Evolutionary conservation across 2,113 vertebrate species (phyloP).

Genomic region (Alces alces): DNA sequence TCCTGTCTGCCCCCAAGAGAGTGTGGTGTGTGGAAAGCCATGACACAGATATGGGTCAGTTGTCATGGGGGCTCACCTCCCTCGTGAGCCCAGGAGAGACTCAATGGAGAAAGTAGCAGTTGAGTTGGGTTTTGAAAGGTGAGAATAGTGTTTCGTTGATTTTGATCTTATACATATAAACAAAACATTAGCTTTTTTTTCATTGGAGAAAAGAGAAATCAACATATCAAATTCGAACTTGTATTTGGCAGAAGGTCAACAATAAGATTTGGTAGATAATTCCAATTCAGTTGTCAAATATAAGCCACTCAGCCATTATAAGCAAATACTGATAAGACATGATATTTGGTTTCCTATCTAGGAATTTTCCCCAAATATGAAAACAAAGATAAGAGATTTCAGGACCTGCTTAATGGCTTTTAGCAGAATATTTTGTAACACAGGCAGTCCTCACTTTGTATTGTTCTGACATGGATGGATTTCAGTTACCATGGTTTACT

Average conservation of each 20-base stretch:
- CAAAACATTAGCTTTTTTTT: neutral
- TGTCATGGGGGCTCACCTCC: neutral
- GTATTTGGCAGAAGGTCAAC: neutral
- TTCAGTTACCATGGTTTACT: neutral
- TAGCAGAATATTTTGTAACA: neutral
- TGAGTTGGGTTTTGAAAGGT: neutral
- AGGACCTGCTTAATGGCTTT: neutral
- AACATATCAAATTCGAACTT: neutral
- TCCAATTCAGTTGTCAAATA: neutral
- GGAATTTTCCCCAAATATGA: neutral
- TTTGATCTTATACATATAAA: neutral
- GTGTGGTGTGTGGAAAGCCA: neutral
- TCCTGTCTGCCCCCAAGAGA: fast-evolving
- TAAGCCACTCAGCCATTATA: neutral
- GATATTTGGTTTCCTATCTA: neutral
- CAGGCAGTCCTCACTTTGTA: neutral
- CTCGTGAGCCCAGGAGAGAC: neutral
- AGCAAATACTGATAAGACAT: neutral
- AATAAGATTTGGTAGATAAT: neutral
- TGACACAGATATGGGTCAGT: neutral
- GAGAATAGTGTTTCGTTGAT: neutral
- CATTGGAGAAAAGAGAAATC: neutral
- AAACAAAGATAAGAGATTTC: neutral
- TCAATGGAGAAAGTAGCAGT: neutral
- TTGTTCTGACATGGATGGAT: neutral